Evolutionary conservation across 1,140 invertebrate species (phyloP).

Genomic region (Brachystomella parvula): DNA sequence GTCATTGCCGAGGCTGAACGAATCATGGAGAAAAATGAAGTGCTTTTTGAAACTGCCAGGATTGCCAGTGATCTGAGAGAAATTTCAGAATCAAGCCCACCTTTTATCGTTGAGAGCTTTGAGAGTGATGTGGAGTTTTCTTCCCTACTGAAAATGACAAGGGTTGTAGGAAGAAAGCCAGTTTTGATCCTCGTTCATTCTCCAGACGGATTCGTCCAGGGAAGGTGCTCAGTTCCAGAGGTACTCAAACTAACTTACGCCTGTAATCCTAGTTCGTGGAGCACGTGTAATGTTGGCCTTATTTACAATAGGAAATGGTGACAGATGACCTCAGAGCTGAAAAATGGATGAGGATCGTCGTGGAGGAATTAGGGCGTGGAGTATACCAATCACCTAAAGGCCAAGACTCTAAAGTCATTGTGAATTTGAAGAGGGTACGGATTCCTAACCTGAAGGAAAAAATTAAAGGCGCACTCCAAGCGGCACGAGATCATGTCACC

Average conservation of each 20-base stretch:
- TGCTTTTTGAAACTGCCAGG: slow-evolving; percentile 12
- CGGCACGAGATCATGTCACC: slow-evolving; percentile 17
- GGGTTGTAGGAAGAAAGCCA: slow-evolving; percentile 42
- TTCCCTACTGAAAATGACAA: slow-evolving; percentile 30
- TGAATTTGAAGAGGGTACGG: slow-evolving; percentile 52
- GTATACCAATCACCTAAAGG: slow-evolving; percentile 44
- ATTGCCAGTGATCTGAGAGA: not conserved
- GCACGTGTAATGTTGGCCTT: not conserved
- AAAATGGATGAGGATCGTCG: slow-evolving; percentile 52
- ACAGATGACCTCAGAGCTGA: slow-evolving; percentile 52
- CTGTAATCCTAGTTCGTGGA: slow-evolving; percentile 7
- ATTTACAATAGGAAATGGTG: slow-evolving; percentile 43
- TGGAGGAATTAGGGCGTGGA: slow-evolving; percentile 47
- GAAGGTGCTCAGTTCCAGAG: slow-evolving; percentile 55
- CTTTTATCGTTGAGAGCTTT: slow-evolving; percentile 27
- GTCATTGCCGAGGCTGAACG: slow-evolving; percentile 19
- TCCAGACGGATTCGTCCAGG: slow-evolving; percentile 50
- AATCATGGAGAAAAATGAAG: slow-evolving; percentile 8
- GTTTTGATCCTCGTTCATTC: slow-evolving; percentile 52
- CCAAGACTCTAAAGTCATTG: slow-evolving; percentile 48
- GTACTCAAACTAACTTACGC: slow-evolving; percentile 43
- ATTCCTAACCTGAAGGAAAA: slow-evolving; percentile 43
- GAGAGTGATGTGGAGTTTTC: slow-evolving; percentile 22
- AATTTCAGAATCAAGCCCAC: not conserved
- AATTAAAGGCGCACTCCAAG: slow-evolving; percentile 16